These are phyloP conservation scores for Bilobella aurantiaca DNA, from an alignment of 1,140 invertebrate species.

Conservation along the genomic window DNA sequence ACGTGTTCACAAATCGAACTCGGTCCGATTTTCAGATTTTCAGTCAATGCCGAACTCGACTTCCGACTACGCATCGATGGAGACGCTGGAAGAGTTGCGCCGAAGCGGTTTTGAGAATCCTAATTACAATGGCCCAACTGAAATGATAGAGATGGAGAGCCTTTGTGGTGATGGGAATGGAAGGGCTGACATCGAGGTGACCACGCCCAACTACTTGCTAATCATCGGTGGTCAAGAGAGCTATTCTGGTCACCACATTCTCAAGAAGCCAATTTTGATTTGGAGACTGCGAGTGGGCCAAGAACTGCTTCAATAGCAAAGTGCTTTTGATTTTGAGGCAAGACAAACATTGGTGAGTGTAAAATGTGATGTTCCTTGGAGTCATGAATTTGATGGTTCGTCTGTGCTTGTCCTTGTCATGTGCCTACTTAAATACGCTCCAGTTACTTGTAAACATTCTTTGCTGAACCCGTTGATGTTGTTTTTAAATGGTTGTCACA, in stretches of 20 bases:
- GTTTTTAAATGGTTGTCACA: no score
- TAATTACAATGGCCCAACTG: slow-evolving; percentile 12
- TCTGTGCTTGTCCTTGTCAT: no score
- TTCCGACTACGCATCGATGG: slow-evolving; percentile 65
- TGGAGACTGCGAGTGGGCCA: not conserved
- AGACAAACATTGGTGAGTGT: no score
- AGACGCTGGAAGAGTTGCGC: slow-evolving; percentile 39
- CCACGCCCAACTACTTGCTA: slow-evolving; percentile 30
- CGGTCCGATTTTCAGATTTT: slow-evolving; percentile 6
- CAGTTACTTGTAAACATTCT: no score
- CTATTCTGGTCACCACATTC: not conserved
- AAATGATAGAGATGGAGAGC: slow-evolving; percentile 10
- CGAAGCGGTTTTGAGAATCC: slow-evolving; percentile 13
- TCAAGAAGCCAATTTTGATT: not conserved
- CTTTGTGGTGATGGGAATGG: not conserved
- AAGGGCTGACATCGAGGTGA: slow-evolving; percentile 2
- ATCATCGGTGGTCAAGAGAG: slow-evolving; percentile 1
- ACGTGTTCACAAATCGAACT: slow-evolving; percentile 40
- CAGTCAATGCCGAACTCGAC: slow-evolving; percentile 52
- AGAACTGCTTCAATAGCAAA: not conserved
- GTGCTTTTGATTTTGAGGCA: no score
- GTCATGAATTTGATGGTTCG: no score
- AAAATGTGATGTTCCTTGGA: no score
- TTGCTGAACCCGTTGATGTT: no score
- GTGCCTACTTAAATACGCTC: no score